Evolutionary conservation across 2,113 vertebrate species (phyloP).

Genomic region (Mirza zaza): DNA sequence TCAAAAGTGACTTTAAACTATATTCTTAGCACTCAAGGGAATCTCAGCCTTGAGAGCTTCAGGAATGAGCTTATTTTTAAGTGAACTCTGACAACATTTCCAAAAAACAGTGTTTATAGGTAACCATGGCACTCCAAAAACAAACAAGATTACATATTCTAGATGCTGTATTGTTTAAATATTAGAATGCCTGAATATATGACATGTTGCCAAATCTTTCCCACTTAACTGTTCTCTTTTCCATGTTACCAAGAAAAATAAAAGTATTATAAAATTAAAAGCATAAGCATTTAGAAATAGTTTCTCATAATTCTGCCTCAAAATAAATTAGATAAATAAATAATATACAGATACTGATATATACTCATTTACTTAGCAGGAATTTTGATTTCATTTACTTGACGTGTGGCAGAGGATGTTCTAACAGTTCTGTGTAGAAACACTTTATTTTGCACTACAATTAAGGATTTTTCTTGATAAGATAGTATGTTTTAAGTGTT

Average conservation of each 20-base stretch:
- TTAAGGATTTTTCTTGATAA: neutral
- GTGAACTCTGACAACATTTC: neutral
- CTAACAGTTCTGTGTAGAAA: neutral
- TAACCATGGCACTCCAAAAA: neutral
- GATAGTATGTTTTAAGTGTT: neutral
- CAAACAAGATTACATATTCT: neutral
- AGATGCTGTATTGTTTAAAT: neutral
- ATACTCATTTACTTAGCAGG: neutral
- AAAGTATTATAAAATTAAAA: conserved; percentile 2
- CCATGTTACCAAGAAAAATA: neutral
- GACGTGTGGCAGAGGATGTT: neutral
- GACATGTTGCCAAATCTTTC: neutral
- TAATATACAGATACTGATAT: neutral
- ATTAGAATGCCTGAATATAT: neutral
- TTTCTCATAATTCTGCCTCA: neutral
- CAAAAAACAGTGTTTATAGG: neutral
- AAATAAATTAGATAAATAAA: conserved; percentile 12
- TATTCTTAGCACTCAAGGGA: neutral
- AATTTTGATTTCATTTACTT: neutral
- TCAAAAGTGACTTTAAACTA: neutral
- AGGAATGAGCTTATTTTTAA: neutral
- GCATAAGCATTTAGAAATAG: conserved; percentile 19
- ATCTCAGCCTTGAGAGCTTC: neutral
- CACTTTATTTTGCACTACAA: neutral
- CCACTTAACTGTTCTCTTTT: neutral